Evolutionary conservation across 2,113 vertebrate genomes (phyloP).

Genomic region (Erythrolamprus reginae): DNA sequence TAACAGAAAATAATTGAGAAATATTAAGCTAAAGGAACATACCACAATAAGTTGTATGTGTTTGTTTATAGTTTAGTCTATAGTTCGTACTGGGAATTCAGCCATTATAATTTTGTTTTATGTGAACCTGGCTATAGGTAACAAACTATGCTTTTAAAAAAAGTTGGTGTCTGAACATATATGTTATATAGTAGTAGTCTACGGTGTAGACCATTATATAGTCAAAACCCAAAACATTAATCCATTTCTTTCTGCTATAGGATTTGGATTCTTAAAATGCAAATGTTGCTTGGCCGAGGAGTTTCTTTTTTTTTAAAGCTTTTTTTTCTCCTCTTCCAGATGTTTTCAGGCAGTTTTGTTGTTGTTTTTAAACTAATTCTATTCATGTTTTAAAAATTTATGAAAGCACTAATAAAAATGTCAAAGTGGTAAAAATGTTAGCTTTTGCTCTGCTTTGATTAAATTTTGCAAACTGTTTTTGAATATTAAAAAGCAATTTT

Average conservation of each 20-base stretch:
- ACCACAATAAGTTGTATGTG: background rate
- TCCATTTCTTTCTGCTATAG: constrained; percentile 46
- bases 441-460: constrained; percentile 85
- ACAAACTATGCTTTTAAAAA: background rate
- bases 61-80: background rate
- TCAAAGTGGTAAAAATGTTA: constrained; percentile 86
- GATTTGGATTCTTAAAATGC: constrained; percentile 64
- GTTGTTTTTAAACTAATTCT: constrained; percentile 78
- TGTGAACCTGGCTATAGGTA: background rate
- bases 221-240: constrained; percentile 22
- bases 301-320: constrained; percentile 70
- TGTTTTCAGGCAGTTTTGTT: constrained; percentile 78
- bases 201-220: background rate
- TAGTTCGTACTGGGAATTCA: background rate
- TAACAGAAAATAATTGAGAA: too few species aligned
- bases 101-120: background rate
- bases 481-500: constrained; percentile 85
- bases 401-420: constrained; percentile 84
- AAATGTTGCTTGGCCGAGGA: constrained; percentile 69
- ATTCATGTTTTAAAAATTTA: constrained; percentile 85
- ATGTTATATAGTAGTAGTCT: constrained; percentile 17
- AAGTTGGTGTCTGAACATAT: background rate
- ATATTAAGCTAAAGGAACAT: background rate
- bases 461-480: constrained; percentile 86
- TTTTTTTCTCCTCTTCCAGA: constrained; percentile 80